Evolutionary conservation across 2,888 invertebrate genomes (phyloP).

Genomic region (Amphipoea lucens): DNA sequence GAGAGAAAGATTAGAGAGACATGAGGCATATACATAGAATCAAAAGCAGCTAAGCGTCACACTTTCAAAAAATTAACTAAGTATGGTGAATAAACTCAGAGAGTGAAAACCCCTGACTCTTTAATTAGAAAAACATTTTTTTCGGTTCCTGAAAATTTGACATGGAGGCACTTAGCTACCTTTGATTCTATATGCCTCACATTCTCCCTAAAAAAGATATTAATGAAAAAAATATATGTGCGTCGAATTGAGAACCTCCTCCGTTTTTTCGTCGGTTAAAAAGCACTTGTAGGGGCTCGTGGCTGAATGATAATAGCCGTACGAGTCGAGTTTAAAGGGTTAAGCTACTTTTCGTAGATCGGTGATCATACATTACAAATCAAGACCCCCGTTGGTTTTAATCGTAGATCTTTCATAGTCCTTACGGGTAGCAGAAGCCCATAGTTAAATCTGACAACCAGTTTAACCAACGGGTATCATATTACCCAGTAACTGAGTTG

Average conservation of each 20-base stretch:
- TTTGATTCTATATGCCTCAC: background rate
- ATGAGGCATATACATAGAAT: no score
- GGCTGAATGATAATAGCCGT: background rate
- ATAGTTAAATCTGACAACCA: background rate
- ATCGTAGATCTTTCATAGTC: background rate
- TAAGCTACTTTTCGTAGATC: background rate
- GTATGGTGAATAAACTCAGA: no score
- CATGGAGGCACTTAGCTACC: no score
- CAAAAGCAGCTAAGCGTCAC: no score
- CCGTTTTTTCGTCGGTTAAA: background rate
- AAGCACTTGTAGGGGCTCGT: background rate
- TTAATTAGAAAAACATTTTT: no score
- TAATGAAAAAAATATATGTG: background rate
- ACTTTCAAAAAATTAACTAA: no score
- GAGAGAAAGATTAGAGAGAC: background rate
- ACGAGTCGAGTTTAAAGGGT: background rate
- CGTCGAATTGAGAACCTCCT: no score
- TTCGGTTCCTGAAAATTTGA: no score
- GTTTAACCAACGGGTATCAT: no score
- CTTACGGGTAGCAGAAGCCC: background rate
- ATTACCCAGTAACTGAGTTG: background rate
- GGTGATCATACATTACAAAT: background rate
- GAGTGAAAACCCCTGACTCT: no score
- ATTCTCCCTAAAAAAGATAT: background rate
- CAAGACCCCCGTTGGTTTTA: background rate